Conservation (phyloP, 2,113 vertebrate genomes). For the Petrocephalus zakoni region DNA sequence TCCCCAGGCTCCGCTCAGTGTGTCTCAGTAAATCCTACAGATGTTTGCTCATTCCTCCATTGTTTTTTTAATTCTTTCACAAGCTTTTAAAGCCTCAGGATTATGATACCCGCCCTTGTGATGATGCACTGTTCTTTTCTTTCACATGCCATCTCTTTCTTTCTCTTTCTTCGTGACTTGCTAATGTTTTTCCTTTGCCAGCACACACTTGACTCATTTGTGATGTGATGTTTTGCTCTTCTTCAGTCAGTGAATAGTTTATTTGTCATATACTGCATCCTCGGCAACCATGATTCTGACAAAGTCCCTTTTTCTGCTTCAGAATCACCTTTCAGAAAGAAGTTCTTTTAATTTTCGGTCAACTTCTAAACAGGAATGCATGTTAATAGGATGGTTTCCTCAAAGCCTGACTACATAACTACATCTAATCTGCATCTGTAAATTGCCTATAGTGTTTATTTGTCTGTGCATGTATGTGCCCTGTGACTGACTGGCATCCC, state of each 20-base stretch:
- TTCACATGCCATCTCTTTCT: too few species aligned
- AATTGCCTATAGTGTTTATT: background rate
- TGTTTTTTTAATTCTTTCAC: background rate
- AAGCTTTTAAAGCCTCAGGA: too few species aligned
- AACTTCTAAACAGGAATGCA: background rate
- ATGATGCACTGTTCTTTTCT: background rate
- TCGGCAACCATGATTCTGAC: background rate
- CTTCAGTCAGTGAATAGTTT: background rate
- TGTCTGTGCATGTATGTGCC: background rate
- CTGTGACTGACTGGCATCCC: background rate
- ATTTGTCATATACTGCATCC: background rate
- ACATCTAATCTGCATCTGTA: background rate
- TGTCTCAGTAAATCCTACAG: background rate
- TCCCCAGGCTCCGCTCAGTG: background rate
- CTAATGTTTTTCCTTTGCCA: background rate
- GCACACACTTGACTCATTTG: background rate
- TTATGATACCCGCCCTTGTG: background rate
- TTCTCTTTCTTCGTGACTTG: background rate
- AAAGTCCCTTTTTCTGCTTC: background rate
- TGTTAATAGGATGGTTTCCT: background rate
- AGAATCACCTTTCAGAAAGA: background rate
- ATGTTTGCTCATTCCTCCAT: background rate
- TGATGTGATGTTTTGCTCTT: background rate
- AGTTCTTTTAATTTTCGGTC: background rate
- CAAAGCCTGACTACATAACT: background rate